These are phyloP conservation scores for Meganola albula DNA, from an alignment of 2,888 invertebrate genomes.

Conservation along the genomic window DNA sequence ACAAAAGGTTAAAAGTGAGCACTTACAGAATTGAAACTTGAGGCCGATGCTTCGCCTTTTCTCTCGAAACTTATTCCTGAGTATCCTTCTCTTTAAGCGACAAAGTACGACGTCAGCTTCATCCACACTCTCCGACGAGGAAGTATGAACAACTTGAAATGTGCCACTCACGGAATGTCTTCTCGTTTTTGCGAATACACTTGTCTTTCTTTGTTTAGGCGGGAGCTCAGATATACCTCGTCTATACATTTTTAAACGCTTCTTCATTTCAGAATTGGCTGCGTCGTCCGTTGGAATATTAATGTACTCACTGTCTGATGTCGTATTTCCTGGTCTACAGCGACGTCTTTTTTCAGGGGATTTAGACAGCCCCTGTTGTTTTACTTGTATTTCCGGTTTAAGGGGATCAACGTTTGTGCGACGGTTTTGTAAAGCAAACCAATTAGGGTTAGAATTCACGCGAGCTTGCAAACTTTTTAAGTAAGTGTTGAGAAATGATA, in stretches of 20 bases:
- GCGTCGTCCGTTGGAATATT: slow-evolving; percentile 62
- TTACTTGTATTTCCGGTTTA: slow-evolving; percentile 34
- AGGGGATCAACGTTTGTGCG: slow-evolving; percentile 45
- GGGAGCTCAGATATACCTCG: slow-evolving; percentile 69
- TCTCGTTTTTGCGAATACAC: slow-evolving; percentile 49
- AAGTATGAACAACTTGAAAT: slow-evolving; percentile 48
- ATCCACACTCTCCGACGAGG: slow-evolving; percentile 73
- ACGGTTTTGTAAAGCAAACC: slow-evolving; percentile 53
- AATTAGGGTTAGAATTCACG: slow-evolving; percentile 61
- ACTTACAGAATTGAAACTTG: slow-evolving; percentile 58
- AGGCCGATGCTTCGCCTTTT: slow-evolving; percentile 56
- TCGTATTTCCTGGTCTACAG: slow-evolving; percentile 44
- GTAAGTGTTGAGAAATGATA: slow-evolving; percentile 72
- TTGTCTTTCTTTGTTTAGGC: slow-evolving; percentile 36
- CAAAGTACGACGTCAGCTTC: slow-evolving; percentile 71
- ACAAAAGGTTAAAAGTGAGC: slow-evolving; percentile 14
- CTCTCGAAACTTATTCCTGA: slow-evolving; percentile 69
- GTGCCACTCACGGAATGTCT: slow-evolving; percentile 59
- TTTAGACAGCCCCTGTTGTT: slow-evolving; percentile 39
- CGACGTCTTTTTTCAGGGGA: slow-evolving; percentile 36
- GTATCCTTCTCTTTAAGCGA: slow-evolving; percentile 70
- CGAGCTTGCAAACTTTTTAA: slow-evolving; percentile 69
- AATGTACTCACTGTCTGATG: slow-evolving; percentile 59
- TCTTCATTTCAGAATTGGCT: slow-evolving; percentile 67
- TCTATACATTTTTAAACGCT: slow-evolving; percentile 71